These are phyloP conservation scores for Drosophila melanica DNA, from an alignment of 1,140 invertebrate genomes.

Conservation along the genomic window DNA sequence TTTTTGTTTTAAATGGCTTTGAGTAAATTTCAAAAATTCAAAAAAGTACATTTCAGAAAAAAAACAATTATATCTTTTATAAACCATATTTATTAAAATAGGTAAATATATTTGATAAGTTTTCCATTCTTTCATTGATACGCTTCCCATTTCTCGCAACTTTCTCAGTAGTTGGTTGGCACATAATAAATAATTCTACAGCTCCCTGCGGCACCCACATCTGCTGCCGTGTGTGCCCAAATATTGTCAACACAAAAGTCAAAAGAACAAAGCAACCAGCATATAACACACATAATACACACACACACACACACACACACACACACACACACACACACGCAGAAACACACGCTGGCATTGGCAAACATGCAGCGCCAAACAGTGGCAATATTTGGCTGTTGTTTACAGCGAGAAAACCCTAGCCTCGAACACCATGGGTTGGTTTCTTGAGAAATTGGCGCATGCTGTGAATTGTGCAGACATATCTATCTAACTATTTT, in stretches of 20 bases:
- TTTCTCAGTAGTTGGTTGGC: slow-evolving; percentile 17
- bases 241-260: slow-evolving; percentile 54
- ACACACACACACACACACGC: slow-evolving; percentile 23
- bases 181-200: slow-evolving; percentile 41
- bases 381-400: slow-evolving; percentile 74
- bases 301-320: slow-evolving; percentile 29
- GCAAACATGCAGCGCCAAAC: slow-evolving; percentile 43
- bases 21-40: too few relatives aligned
- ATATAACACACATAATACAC: slow-evolving; percentile 44
- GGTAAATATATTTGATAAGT: too few relatives aligned
- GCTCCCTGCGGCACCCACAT: slow-evolving; percentile 48
- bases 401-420: slow-evolving; percentile 54
- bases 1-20: too few relatives aligned
- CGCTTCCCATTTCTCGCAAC: slow-evolving; percentile 21
- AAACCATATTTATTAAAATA: too few relatives aligned
- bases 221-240: slow-evolving; percentile 35
- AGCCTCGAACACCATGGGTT: slow-evolving; percentile 57
- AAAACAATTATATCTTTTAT: too few relatives aligned
- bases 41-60: too few relatives aligned
- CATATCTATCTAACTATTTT: slow-evolving; percentile 64
- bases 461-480: slow-evolving; percentile 71
- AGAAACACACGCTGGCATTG: slow-evolving; percentile 21
- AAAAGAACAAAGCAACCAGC: slow-evolving; percentile 53
- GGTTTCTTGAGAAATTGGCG: slow-evolving; percentile 79
- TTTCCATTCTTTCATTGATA: neutral